These are phyloP conservation scores for Drosophila leonis DNA, from an alignment of 2,888 invertebrate species.

Conservation along the genomic window DNA sequence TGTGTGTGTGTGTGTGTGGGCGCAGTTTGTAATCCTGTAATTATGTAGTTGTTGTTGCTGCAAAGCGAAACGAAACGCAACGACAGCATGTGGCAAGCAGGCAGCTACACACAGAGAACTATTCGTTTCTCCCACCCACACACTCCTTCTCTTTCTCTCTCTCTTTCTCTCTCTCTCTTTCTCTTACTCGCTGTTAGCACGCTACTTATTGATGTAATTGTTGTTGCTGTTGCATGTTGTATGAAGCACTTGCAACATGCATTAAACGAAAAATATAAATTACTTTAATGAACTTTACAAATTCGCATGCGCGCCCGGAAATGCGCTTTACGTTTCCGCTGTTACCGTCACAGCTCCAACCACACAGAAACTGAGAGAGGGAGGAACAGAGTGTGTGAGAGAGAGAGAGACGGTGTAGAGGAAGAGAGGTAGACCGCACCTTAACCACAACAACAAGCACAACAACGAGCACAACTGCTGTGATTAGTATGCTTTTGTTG, in stretches of 20 bases:
- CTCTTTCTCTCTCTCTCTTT: not conserved
- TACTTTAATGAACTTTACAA: slow-evolving; percentile 80
- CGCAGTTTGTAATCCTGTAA: slow-evolving; percentile 80
- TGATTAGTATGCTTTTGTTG: slow-evolving; percentile 77
- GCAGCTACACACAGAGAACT: slow-evolving; percentile 14
- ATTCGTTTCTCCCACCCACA: not conserved
- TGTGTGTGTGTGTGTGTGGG: slow-evolving; percentile 39
- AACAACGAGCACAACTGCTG: slow-evolving; percentile 42
- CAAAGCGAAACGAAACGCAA: slow-evolving; percentile 58
- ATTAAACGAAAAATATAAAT: slow-evolving; percentile 78
- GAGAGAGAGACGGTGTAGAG: not conserved
- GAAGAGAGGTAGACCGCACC: slow-evolving; percentile 51
- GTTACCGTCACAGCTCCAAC: slow-evolving; percentile 20
- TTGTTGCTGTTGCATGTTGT: slow-evolving; percentile 63
- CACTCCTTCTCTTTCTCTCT: not conserved
- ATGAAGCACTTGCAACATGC: slow-evolving; percentile 66
- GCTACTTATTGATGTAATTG: slow-evolving; percentile 79
- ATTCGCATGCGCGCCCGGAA: slow-evolving; percentile 78
- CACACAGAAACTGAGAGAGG: slow-evolving; percentile 6
- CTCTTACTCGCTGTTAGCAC: slow-evolving; percentile 35
- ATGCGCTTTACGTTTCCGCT: slow-evolving; percentile 77
- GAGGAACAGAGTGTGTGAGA: not conserved
- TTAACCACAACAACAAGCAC: slow-evolving; percentile 53
- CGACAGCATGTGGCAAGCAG: slow-evolving; percentile 30
- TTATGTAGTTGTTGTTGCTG: slow-evolving; percentile 73